phyloP scores from a whole-genome alignment of 2,797 vertebrate genomes.

The Champsocephalus esox region DNA sequence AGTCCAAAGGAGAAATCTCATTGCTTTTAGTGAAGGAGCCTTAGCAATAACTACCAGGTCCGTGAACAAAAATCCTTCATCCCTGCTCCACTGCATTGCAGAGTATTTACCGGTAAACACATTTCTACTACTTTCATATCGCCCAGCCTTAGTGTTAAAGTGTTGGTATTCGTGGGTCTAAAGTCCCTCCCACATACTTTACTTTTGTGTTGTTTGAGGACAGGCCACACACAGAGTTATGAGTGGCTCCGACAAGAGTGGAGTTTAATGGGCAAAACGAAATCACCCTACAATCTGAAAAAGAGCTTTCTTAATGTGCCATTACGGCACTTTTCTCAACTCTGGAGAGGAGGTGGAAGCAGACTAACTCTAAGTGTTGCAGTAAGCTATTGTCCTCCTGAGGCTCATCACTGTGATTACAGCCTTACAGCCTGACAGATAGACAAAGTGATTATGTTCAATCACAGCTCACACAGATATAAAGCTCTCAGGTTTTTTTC shows the following conservation, averaged over 20 bases:
- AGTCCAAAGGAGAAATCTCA: too few species aligned
- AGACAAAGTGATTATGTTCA: slow-evolving; percentile 38
- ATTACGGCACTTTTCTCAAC: slow-evolving; percentile 55
- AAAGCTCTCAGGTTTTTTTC: slow-evolving; percentile 11
- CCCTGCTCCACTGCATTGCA: too few species aligned
- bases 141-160: slow-evolving; percentile 11
- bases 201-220: slow-evolving; percentile 41
- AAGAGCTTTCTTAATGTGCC: slow-evolving; percentile 46
- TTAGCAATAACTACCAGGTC: too few species aligned
- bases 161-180: slow-evolving; percentile 50
- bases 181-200: slow-evolving; percentile 19
- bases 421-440: slow-evolving; percentile 39
- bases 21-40: too few species aligned
- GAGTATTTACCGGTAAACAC: too few species aligned
- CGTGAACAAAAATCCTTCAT: too few species aligned
- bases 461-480: slow-evolving; percentile 23
- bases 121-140: too few species aligned
- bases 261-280: slow-evolving; percentile 67
- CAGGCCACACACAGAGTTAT: slow-evolving; percentile 32
- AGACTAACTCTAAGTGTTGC: slow-evolving; percentile 17
- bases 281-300: slow-evolving; percentile 58
- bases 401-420: slow-evolving; percentile 39
- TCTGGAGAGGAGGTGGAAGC: slow-evolving; percentile 24
- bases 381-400: slow-evolving; percentile 35
- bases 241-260: slow-evolving; percentile 55